Percentiles rank a stretch among this genome's conserved stretches.
Conservation (phyloP, 2,113 vertebrate genomes). For the Cyanoliseus patagonus region DNA sequence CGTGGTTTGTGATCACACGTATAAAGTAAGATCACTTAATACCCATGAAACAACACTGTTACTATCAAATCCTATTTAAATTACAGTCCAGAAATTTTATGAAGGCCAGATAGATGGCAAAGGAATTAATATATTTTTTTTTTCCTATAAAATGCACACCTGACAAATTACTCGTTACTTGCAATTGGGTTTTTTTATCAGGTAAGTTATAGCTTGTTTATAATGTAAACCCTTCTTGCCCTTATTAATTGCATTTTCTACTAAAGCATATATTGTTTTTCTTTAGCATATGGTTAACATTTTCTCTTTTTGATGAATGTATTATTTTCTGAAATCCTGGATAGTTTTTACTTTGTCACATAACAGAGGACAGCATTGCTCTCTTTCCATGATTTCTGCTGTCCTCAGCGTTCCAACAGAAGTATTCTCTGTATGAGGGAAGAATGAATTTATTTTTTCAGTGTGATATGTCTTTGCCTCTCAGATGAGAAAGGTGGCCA, state of each 20-base stretch:
- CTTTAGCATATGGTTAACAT: background rate
- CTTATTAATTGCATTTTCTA: background rate
- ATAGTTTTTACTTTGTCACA: background rate
- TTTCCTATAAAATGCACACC: background rate
- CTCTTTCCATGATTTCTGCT: background rate
- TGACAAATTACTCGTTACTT: background rate
- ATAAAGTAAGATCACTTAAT: background rate
- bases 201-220: background rate
- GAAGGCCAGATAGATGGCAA: background rate
- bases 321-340: background rate
- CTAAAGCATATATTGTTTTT: background rate
- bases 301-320: background rate
- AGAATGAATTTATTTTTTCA: background rate
- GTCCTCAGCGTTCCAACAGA: background rate
- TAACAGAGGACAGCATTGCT: background rate
- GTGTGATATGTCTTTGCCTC: background rate
- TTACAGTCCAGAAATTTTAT: background rate
- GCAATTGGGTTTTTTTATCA: background rate
- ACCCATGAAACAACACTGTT: background rate
- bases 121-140: background rate
- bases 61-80: background rate
- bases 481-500: background rate
- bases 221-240: background rate
- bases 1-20: background rate
- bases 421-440: background rate